These are phyloP conservation scores for Phycodurus eques DNA, from an alignment of 2,113 vertebrate genomes.

Conservation along the genomic window DNA sequence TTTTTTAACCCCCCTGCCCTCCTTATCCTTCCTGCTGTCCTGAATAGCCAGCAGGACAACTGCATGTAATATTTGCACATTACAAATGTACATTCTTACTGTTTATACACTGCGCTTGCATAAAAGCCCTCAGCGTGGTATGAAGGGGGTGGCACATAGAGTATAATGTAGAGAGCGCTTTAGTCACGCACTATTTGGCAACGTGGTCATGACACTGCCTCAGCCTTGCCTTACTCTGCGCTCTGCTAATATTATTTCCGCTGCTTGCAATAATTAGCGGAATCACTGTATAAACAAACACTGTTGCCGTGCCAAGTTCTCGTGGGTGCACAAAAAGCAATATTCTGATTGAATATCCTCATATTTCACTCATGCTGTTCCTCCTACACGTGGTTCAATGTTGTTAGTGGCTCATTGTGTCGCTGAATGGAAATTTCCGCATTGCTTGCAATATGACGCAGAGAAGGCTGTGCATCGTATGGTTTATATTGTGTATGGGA, in stretches of 20 bases:
- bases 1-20: conserved; percentile 16
- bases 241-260: conserved; percentile 8
- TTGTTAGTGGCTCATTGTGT: conserved; percentile 27
- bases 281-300: conserved; percentile 8
- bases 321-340: conserved; percentile 1
- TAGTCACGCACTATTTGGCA: conserved; percentile 68
- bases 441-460: conserved; percentile 28
- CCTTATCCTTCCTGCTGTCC: conserved; percentile 16
- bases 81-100: not conserved
- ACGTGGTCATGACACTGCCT: conserved; percentile 47
- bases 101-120: not conserved
- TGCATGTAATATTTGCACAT: conserved; percentile 2
- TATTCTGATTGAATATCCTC: conserved; percentile 1
- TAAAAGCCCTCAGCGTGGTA: conserved; percentile 18
- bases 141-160: conserved; percentile 17
- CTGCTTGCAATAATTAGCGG: not conserved
- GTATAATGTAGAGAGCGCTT: conserved; percentile 32
- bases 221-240: conserved; percentile 9
- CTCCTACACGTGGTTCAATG: conserved; percentile 35
- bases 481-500: conserved; percentile 25
- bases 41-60: conserved; percentile 14
- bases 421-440: conserved; percentile 47
- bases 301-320: conserved; percentile 4
- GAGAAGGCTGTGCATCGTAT: conserved; percentile 29
- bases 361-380: conserved; percentile 30